These are phyloP conservation scores for Sebastes iracundus DNA, from an alignment of 2,797 vertebrate species.

Conservation along the genomic window DNA sequence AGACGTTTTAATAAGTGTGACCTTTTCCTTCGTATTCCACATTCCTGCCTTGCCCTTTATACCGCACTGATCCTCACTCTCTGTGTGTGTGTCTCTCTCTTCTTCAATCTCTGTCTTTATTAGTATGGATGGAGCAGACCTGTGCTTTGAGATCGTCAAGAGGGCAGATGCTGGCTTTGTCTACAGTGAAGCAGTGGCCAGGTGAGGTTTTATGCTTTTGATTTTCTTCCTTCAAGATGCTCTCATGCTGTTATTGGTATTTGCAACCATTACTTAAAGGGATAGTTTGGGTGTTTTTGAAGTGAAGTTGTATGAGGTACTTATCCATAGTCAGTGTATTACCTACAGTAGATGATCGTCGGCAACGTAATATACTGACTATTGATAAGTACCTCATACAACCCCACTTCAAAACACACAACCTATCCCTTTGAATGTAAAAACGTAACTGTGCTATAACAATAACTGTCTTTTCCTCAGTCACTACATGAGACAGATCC, in stretches of 20 bases:
- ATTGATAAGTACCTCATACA: neutral
- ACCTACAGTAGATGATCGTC: no score
- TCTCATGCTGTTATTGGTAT: neutral
- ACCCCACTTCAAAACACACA: neutral
- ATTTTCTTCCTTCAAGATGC: constrained; percentile 15
- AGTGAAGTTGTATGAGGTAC: neutral
- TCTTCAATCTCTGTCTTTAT: neutral
- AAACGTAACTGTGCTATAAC: neutral
- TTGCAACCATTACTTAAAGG: neutral
- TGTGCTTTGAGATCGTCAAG: constrained; percentile 99
- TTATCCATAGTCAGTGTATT: no score
- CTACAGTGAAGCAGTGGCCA: constrained; percentile 98
- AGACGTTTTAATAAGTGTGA: constrained; percentile 49
- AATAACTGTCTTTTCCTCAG: constrained; percentile 72
- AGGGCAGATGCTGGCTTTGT: constrained; percentile 97
- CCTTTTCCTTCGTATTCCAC: constrained; percentile 40
- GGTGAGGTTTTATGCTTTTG: constrained; percentile 82
- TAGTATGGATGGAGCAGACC: constrained; percentile 95
- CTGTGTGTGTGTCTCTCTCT: neutral
- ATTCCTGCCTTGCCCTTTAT: constrained; percentile 34
- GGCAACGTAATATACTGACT: neutral
- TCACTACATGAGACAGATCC: constrained; percentile 99
- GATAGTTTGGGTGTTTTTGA: neutral
- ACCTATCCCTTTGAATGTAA: neutral
- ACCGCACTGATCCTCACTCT: constrained; percentile 20